Evolutionary conservation across 1,140 invertebrate species (phyloP).

Genomic region (Diorhabda carinulata): DNA sequence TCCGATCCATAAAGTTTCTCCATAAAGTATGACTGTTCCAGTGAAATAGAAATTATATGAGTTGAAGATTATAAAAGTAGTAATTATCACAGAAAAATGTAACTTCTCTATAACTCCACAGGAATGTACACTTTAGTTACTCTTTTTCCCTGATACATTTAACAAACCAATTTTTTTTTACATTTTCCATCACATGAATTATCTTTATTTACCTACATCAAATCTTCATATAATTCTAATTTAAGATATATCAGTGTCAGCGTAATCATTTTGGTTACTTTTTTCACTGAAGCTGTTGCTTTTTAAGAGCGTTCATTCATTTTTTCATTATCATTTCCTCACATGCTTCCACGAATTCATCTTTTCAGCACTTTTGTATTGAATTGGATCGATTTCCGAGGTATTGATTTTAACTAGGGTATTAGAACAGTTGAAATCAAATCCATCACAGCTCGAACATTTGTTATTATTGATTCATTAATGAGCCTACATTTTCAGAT

Average conservation of each 20-base stretch:
- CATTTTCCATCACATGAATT: background rate
- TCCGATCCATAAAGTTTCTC: too few relatives aligned
- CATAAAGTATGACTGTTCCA: too few relatives aligned
- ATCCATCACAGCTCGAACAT: background rate
- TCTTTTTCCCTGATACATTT: slow-evolving; percentile 10
- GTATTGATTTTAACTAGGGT: slow-evolving; percentile 1
- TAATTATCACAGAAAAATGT: slow-evolving; percentile 10
- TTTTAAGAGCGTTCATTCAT: too few relatives aligned
- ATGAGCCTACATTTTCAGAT: background rate
- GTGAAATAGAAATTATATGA: too few relatives aligned
- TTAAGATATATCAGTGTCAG: background rate
- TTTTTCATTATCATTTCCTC: too few relatives aligned
- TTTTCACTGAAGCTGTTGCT: too few relatives aligned
- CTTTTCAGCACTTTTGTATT: slow-evolving; percentile 1
- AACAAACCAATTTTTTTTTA: background rate
- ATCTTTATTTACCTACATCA: background rate
- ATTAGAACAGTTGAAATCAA: slow-evolving; percentile 5
- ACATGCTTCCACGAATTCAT: background rate
- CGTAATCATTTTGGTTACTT: background rate
- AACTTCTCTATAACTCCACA: slow-evolving; percentile 10
- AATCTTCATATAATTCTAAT: slow-evolving; percentile 6
- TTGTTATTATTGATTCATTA: background rate
- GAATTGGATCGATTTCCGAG: background rate
- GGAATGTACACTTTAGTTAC: background rate
- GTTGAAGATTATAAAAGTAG: too few relatives aligned